These are phyloP conservation scores for Scaeva pyrastri DNA, from an alignment of 2,888 invertebrate genomes.

Conservation along the genomic window DNA sequence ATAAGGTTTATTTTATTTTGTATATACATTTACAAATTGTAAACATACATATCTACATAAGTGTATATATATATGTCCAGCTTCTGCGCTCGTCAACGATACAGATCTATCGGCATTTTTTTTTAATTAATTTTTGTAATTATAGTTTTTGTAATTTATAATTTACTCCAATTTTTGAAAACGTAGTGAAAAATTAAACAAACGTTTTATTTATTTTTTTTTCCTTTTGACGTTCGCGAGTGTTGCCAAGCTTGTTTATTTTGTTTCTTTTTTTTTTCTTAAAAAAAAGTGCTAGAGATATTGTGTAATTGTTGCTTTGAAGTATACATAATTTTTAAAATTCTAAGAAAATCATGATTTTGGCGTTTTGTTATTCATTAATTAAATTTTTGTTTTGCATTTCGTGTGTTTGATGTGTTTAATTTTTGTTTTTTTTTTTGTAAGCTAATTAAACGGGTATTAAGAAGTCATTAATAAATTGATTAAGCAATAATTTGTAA, in stretches of 20 bases:
- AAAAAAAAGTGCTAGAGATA: slow-evolving; percentile 67
- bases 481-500: slow-evolving; percentile 41
- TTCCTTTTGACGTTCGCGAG: slow-evolving; percentile 38
- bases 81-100: slow-evolving; percentile 58
- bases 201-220: slow-evolving; percentile 3
- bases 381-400: slow-evolving; percentile 21
- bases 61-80: slow-evolving; percentile 39
- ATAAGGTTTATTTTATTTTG: slow-evolving; percentile 65
- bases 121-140: slow-evolving; percentile 29
- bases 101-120: slow-evolving; percentile 49
- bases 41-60: slow-evolving; percentile 33
- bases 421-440: slow-evolving; percentile 37
- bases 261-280: slow-evolving; percentile 21
- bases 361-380: slow-evolving; percentile 49
- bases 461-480: slow-evolving; percentile 51
- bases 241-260: slow-evolving; percentile 66
- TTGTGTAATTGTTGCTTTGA: slow-evolving; percentile 46
- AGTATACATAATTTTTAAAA: slow-evolving; percentile 44
- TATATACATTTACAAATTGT: slow-evolving; percentile 46
- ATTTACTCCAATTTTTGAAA: slow-evolving; percentile 46
- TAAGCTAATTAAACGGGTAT: slow-evolving; percentile 64
- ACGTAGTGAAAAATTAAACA: slow-evolving; percentile 53
- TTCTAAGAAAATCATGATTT: slow-evolving; percentile 61
- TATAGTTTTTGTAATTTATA: slow-evolving; percentile 4
- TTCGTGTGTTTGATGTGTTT: slow-evolving; percentile 45